Evolutionary conservation across 1,140 invertebrate genomes (phyloP).

Genomic region (Littorina saxatilis): DNA sequence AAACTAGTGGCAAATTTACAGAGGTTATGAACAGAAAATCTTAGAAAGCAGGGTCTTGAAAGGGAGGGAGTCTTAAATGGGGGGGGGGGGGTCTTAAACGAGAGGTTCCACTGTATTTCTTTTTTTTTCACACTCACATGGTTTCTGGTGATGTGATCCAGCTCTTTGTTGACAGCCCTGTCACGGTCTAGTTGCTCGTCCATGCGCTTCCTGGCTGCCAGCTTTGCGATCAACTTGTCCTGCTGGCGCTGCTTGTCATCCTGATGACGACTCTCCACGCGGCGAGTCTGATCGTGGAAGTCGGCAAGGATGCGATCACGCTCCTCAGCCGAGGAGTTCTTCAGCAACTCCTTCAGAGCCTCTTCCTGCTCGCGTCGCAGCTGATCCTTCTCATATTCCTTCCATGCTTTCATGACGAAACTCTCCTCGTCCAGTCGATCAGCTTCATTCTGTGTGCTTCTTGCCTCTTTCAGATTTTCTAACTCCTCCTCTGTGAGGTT

Average conservation of each 20-base stretch:
- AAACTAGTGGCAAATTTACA: too few relatives aligned
- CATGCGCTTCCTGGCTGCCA: constrained; percentile 70
- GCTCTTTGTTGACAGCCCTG: constrained; percentile 65
- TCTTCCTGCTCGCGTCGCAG: constrained; percentile 47
- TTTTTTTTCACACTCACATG: constrained; percentile 66
- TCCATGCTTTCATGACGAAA: constrained; percentile 61
- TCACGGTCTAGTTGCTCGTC: constrained; percentile 69
- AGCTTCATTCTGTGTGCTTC: constrained; percentile 61
- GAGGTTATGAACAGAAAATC: too few relatives aligned
- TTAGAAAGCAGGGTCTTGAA: too few relatives aligned
- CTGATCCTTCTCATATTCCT: constrained; percentile 57
- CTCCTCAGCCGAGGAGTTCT: constrained; percentile 57
- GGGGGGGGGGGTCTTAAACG: too few relatives aligned
- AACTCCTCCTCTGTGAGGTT: constrained; percentile 20
- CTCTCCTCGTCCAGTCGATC: constrained; percentile 65
- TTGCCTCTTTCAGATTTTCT: background rate
- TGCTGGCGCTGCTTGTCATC: constrained; percentile 53
- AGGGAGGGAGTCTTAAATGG: too few relatives aligned
- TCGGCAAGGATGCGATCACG: constrained; percentile 61
- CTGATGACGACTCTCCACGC: constrained; percentile 46
- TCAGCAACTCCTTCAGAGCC: constrained; percentile 56
- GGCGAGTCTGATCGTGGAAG: constrained; percentile 56
- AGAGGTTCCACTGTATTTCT: too few relatives aligned
- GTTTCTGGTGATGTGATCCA: constrained; percentile 67
- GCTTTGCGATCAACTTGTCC: constrained; percentile 68